Evolutionary conservation across 2,888 invertebrate genomes (phyloP), one percentile per base, ranked within the genome.

Genomic region (Cryptocephalus moraei): DNA sequence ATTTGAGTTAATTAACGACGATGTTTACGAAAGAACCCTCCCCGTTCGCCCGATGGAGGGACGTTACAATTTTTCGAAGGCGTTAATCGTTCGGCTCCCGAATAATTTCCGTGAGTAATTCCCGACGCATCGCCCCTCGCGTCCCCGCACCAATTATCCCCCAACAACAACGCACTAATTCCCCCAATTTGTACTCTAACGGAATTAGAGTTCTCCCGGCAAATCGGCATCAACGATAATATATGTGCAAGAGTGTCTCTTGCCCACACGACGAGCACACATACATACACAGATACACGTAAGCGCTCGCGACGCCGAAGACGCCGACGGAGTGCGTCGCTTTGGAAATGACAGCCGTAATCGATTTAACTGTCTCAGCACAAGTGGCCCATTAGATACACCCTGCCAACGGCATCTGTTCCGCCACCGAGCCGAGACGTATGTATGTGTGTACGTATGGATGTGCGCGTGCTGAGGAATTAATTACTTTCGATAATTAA

Each of bases 341-440:
- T 56, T 60, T 64, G 62, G 57, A 61, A 62, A 59, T 62, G 64
- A 64, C 63, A 64, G 62, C 53, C 53, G 57, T 60, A 62, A 64
- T 62, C 61, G 62, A 60, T 63, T 62, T 59, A 61, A 56, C 59
- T 58, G 59, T 58, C 59, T 57, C 56, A 48, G 48, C 52, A 56
- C 60, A 58, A 60, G 62, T 58, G 58, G 56, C 62, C 62, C 59
- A 62, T 63, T 62, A 63, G 62, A 60, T 58, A 57, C 60, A 59
- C 60, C 56, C 61, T 62, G 62, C 64, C 62, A 64, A 60, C 61
- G 58, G 62, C 62, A 62, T 61, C 59, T 62, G 63, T 56, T 59
- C 53, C 57, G 51, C 49, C 55, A 51, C 55, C 59, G 58, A 61
- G 59, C 56, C 59, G 61, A 62, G 58, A 56, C 56, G 56, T 49